Base-by-base conservation (phyloP, 2,888 invertebrate species). In the Imbricaverruca yamaguchii region DNA sequence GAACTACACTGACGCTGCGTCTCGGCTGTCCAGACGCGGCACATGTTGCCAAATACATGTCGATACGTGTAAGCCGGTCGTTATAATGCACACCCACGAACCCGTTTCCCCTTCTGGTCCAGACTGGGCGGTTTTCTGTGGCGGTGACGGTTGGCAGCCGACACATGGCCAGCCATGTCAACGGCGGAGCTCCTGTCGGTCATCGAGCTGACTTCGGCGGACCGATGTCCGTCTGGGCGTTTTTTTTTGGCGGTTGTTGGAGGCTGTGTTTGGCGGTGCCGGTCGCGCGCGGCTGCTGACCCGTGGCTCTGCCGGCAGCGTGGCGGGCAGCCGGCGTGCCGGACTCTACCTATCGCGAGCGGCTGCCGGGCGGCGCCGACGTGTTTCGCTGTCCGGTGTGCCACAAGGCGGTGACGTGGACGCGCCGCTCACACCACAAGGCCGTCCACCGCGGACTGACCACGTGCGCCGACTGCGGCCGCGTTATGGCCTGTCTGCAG, bases 381-480 rank as follows among this genome's bases (percentile, higher is more conserved):
- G 21, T 55, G 10, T 74, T 55, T 55, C 74, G 55, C 53, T 74
- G 74, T 10, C 74, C 74, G 10, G 13, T 55, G 21, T 74, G 74
- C 53, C 53, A 9, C 21, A 74, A 74, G 55, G 55, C 74, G 55
- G 74, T 74, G 23, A 74, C 74, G 13, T 74, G 74, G 74, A 74
- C 74, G 21, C 74, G 74, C 74, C 74, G 74, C 53, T 74, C 74
- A 10, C 74, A 74, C 74, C 74, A 74, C 74, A 74, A 74, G 74
- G 74, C 74, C 9, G 74, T 74, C 2, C 74, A 74, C 74, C 74
- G 74, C 55, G 74, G 74, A 1, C 74, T 23, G 53, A 74, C 74
- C 53, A 74, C 74, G 21, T 74, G 74, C 74, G 55, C 53, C 55
- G 55, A 53, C 74, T 74, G 74, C 74, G 74, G 74, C 74, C 74